Conservation (phyloP, 2,113 vertebrate genomes). For the Smithornis capensis region DNA sequence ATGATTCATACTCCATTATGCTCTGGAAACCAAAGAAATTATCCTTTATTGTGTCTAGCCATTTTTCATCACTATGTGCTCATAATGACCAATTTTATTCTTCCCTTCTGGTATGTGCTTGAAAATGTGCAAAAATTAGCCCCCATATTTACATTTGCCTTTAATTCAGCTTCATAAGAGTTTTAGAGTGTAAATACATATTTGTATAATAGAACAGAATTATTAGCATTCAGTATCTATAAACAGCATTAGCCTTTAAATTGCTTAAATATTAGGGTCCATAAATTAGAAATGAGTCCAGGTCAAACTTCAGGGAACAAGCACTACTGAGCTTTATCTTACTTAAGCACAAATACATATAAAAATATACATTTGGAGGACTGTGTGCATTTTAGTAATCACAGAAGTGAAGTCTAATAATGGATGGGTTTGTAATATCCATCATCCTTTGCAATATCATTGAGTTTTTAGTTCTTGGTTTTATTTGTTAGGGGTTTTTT, state of each 20-base stretch:
- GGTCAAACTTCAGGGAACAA: conserved; percentile 2
- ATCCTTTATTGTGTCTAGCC: conserved; percentile 73
- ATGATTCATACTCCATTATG: conserved; percentile 77
- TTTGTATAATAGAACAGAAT: conserved; percentile 70
- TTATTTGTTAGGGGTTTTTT: not conserved
- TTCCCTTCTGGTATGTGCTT: conserved; percentile 44
- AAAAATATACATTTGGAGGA: not conserved
- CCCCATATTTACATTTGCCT: conserved; percentile 58
- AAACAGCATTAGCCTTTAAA: conserved; percentile 69
- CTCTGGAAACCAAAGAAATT: conserved; percentile 76
- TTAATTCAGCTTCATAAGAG: conserved; percentile 68
- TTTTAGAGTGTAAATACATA: conserved; percentile 61
- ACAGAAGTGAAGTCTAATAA: not conserved
- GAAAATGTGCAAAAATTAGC: conserved; percentile 68
- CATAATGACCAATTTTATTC: conserved; percentile 73
- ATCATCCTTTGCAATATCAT: not conserved
- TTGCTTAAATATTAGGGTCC: conserved; percentile 53
- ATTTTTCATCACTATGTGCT: conserved; percentile 73
- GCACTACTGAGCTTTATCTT: not conserved
- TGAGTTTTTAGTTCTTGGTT: not conserved
- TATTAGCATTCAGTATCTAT: conserved; percentile 60
- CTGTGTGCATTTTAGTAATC: not conserved
- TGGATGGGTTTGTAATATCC: not conserved
- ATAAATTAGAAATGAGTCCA: not conserved
- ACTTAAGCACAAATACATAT: not conserved